Conservation (phyloP, 2,888 invertebrate genomes). For the Liopterus haemorrhoidalis region DNA sequence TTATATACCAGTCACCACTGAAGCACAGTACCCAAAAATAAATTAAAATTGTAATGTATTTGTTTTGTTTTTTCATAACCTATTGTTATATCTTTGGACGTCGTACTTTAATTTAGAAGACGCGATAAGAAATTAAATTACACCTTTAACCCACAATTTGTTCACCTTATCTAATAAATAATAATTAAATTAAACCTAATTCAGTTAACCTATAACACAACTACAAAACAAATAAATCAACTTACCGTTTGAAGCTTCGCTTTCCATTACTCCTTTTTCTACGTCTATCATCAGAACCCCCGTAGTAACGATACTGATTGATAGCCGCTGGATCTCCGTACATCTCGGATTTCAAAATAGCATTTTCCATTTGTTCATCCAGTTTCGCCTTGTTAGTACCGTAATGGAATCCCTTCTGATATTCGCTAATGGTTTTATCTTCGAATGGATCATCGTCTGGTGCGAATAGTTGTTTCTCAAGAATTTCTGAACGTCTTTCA, state of each 20-base stretch:
- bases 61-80: too few species aligned
- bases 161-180: too few species aligned
- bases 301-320: constrained; percentile 44
- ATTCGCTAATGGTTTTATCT: constrained; percentile 42
- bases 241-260: constrained; percentile 38
- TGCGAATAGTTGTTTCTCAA: constrained; percentile 33
- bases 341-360: constrained; percentile 57
- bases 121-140: too few species aligned
- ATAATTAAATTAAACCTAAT: too few species aligned
- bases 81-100: too few species aligned
- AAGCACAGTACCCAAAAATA: too few species aligned
- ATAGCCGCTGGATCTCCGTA: constrained; percentile 56
- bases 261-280: constrained; percentile 37
- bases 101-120: too few species aligned
- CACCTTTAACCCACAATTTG: too few species aligned
- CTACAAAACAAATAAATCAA: too few species aligned
- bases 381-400: constrained; percentile 42
- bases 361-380: constrained; percentile 51
- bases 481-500: constrained; percentile 9
- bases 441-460: constrained; percentile 37
- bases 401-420: constrained; percentile 44
- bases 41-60: too few species aligned
- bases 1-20: too few species aligned
- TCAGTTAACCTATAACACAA: too few species aligned
- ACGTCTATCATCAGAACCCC: constrained; percentile 37